phyloP scores from a whole-genome alignment of 1,140 invertebrate genomes.

The Acromyrmex charruanus region DNA sequence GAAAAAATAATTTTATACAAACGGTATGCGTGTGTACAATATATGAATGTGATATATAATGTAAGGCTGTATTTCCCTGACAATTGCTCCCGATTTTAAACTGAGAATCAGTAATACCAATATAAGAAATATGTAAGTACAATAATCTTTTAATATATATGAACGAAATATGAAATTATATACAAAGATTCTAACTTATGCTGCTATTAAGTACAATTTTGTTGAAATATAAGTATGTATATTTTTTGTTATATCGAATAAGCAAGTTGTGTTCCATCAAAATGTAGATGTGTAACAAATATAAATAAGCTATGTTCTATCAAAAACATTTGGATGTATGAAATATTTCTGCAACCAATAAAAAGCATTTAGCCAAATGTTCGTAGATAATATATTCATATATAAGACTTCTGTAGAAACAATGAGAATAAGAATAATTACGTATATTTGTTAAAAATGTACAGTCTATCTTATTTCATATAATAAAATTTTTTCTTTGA shows the following conservation, averaged over 20 bases:
- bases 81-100: background rate
- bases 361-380: conserved; percentile 38
- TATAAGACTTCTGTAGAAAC: background rate
- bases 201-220: conserved; percentile 14
- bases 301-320: background rate
- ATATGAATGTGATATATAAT: conserved; percentile 26
- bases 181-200: conserved; percentile 13
- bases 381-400: conserved; percentile 11
- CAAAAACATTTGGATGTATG: background rate
- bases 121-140: conserved; percentile 15
- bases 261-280: background rate
- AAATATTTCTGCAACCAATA: conserved; percentile 19
- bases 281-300: background rate
- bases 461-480: conserved; percentile 23
- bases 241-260: conserved; percentile 11
- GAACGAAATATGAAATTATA: background rate
- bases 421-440: conserved; percentile 11
- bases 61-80: background rate
- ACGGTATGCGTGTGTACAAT: conserved; percentile 4
- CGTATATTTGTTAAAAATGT: conserved; percentile 31
- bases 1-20: conserved; percentile 23
- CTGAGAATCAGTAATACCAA: background rate
- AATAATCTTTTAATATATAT: background rate
- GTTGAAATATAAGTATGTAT: background rate
- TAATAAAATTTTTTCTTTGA: conserved; percentile 22